phyloP scores from a whole-genome alignment of 2,797 vertebrate genomes.

The Sebastiscus tertius region DNA sequence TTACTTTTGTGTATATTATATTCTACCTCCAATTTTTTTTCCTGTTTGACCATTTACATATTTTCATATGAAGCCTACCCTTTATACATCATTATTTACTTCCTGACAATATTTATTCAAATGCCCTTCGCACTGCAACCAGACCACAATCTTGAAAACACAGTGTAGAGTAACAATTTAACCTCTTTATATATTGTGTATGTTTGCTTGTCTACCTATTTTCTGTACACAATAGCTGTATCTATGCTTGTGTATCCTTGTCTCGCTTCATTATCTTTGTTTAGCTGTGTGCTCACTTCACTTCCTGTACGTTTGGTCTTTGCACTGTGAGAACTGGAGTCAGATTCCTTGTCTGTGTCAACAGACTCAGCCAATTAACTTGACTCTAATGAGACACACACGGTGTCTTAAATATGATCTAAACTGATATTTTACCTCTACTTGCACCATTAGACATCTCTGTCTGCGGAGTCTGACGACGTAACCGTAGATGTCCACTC shows the following conservation, averaged over 20 bases:
- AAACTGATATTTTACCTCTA: conserved; percentile 86
- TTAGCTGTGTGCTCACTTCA: not conserved
- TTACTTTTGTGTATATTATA: not conserved
- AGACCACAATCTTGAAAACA: not conserved
- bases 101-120: not conserved
- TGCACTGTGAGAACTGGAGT: not conserved
- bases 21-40: not conserved
- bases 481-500: conserved; percentile 94
- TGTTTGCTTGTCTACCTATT: not conserved
- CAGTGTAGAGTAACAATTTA: not conserved
- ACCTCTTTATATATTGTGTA: not conserved
- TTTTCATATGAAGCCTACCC: not conserved
- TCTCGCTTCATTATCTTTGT: not conserved
- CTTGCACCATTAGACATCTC: conserved; percentile 98
- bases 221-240: not conserved
- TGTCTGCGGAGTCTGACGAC: conserved; percentile 91
- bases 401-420: not conserved
- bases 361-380: not conserved
- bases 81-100: not conserved
- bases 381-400: not conserved
- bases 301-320: not conserved
- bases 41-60: not conserved
- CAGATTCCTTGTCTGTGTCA: not conserved
- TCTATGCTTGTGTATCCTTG: not conserved
- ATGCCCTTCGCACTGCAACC: not conserved